Evolutionary conservation across 2,888 invertebrate species (phyloP).

Genomic region (Drosophila setosimentum): DNA sequence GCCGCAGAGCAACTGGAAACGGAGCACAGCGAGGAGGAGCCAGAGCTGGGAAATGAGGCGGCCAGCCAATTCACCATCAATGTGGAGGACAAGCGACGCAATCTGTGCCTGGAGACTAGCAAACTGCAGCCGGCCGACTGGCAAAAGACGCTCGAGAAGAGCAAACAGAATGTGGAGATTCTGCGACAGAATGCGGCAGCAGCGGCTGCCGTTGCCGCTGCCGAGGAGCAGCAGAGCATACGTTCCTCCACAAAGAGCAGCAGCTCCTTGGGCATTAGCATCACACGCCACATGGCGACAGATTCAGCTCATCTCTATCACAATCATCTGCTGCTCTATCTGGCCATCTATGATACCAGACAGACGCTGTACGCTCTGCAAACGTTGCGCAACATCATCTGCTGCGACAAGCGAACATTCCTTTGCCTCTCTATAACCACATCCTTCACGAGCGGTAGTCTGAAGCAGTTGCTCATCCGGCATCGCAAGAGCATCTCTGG

Average conservation of each 20-base stretch:
- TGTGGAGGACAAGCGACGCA: slow-evolving; percentile 83
- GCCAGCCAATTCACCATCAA: slow-evolving; percentile 74
- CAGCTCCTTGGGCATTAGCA: slow-evolving; percentile 53
- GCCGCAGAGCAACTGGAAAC: slow-evolving; percentile 44
- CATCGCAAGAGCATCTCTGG: slow-evolving; percentile 93
- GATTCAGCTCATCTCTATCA: slow-evolving; percentile 87
- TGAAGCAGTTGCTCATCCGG: slow-evolving; percentile 85
- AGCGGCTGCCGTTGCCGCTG: slow-evolving; percentile 59
- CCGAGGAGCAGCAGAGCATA: slow-evolving; percentile 67
- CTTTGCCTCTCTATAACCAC: slow-evolving; percentile 92
- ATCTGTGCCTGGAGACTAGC: slow-evolving; percentile 80
- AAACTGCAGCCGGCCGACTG: slow-evolving; percentile 80
- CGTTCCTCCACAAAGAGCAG: slow-evolving; percentile 66
- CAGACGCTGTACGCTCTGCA: slow-evolving; percentile 90
- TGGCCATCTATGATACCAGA: slow-evolving; percentile 91
- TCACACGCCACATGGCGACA: slow-evolving; percentile 19
- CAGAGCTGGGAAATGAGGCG: slow-evolving; percentile 65
- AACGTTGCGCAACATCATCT: slow-evolving; percentile 90
- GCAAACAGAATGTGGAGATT: slow-evolving; percentile 85
- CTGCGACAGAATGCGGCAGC: slow-evolving; percentile 82
- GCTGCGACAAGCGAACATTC: slow-evolving; percentile 89
- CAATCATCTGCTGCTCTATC: slow-evolving; percentile 93
- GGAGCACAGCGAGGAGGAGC: slow-evolving; percentile 78
- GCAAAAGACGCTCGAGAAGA: slow-evolving; percentile 84
- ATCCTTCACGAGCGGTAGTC: slow-evolving; percentile 87